Conservation (phyloP, 1,140 invertebrate genomes). For the Drosophila bipectinata region DNA sequence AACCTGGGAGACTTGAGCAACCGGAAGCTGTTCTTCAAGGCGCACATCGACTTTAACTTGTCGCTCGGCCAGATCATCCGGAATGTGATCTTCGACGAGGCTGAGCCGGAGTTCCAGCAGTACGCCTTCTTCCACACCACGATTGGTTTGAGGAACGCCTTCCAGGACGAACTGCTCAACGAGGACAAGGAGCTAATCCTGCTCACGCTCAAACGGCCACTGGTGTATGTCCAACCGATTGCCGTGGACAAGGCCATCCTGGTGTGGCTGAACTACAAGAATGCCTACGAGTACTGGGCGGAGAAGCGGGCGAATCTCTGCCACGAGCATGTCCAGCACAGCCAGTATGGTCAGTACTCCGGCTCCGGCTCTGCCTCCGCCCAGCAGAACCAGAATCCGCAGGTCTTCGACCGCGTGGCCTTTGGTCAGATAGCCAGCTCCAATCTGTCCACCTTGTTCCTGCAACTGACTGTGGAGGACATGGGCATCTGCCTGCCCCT, state of each 20-base stretch:
- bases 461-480: conserved; percentile 97
- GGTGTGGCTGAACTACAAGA: conserved; percentile 99
- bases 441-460: conserved; percentile 94
- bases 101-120: conserved; percentile 97
- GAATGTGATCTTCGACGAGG: conserved; percentile 98
- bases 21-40: conserved; percentile 95
- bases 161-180: conserved; percentile 95
- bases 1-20: conserved; percentile 89
- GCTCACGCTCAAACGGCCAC: conserved; percentile 94
- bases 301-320: conserved; percentile 95
- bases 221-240: conserved; percentile 97
- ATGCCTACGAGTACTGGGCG: conserved; percentile 99
- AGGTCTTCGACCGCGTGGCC: conserved; percentile 89
- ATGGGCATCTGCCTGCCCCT: conserved; percentile 98
- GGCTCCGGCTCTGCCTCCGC: conserved; percentile 5
- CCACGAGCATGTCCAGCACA: conserved; percentile 88
- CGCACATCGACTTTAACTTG: conserved; percentile 96
- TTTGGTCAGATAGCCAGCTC: conserved; percentile 90
- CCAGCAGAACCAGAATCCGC: conserved; percentile 34
- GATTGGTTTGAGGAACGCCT: conserved; percentile 92
- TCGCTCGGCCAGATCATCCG: conserved; percentile 96
- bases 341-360: conserved; percentile 24
- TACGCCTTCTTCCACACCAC: conserved; percentile 98
- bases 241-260: conserved; percentile 98
- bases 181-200: conserved; percentile 97